Base-by-base conservation (phyloP, 2,113 vertebrate genomes). In the Aspidoscelis tigris region DNA sequence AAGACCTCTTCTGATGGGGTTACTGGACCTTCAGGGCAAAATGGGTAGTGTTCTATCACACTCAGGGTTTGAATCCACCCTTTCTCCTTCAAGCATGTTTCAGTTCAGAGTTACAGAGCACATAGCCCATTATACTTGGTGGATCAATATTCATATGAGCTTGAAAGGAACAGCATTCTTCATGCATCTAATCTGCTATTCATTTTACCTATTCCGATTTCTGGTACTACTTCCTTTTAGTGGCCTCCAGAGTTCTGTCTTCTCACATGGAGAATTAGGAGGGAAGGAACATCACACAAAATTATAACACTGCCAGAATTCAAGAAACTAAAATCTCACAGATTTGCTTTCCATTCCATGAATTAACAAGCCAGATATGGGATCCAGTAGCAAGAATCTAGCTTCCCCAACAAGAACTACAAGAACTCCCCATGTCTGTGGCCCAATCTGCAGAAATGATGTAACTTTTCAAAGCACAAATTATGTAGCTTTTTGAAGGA, bases 381-480 rank as follows among this genome's bases (percentile, higher is more conserved):
- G 11, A 14, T 58, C 5, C 8, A 16, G 3, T 47, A n/a, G 20
- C 58, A 73, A 64, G 39, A 21, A 39, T 72, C 53, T 74, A 3
- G 9, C 71, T 58, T 39, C 18, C 43, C 33, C 33, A 11, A 72
- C 11, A 21, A 43, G 9, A 16, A 78, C 26, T 70, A 85, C 14
- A 6, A 72, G 76, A n/a, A 43, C 55, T 26, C 69, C 22, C 43
- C 41, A n/a, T 78, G 4, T n/a, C 10, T 16, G 33, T 33, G 16
- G n/a, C 53, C 69, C 18, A 47, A 12, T 71, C 44, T 43, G 16
- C 41, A 86, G 70, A 82, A 86, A 70, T n/a, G 21, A 78, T 14
- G 33, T 33, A 33, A 33, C 33, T 33, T 33, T 33, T 33, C 33
- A 33, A 33, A 53, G 18, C 55, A 50, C 22, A 73, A 78, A 82